Evolutionary conservation across 2,888 invertebrate species (phyloP).

Genomic region (Micoletzkya japonica): DNA sequence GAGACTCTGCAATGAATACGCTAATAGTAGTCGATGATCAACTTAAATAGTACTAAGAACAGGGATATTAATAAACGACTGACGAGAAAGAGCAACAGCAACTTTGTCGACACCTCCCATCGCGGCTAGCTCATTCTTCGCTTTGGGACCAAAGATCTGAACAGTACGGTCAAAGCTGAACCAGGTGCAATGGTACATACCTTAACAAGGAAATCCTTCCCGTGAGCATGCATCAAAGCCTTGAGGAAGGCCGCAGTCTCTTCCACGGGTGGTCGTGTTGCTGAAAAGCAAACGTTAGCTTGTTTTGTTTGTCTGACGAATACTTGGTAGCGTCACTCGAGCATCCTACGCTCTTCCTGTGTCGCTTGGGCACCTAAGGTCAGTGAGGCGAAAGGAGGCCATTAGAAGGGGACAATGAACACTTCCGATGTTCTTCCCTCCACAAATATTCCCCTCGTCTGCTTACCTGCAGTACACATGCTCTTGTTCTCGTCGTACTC

Average conservation of each 20-base stretch:
- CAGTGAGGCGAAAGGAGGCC: background rate
- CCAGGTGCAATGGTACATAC: constrained; percentile 72
- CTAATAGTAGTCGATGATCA: too few relatives aligned
- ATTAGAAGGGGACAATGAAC: too few relatives aligned
- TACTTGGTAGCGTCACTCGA: too few relatives aligned
- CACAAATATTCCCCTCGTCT: constrained; percentile 19
- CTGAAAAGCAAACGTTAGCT: too few relatives aligned
- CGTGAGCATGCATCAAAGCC: constrained; percentile 88
- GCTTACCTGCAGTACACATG: constrained; percentile 86
- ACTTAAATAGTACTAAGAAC: background rate
- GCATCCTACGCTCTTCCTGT: too few relatives aligned
- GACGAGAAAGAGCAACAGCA: constrained; percentile 89
- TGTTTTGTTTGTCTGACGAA: too few relatives aligned
- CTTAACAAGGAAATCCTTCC: constrained; percentile 93
- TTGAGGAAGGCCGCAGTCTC: constrained; percentile 93
- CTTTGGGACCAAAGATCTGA: constrained; percentile 85
- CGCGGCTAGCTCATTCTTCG: constrained; percentile 84
- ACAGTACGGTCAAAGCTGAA: constrained; percentile 80
- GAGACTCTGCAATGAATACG: constrained; percentile 57
- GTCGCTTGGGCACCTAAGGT: background rate
- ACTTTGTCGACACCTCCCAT: constrained; percentile 92
- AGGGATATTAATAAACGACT: constrained; percentile 27
- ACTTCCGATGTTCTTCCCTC: too few relatives aligned
- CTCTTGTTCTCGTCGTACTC: constrained; percentile 93
- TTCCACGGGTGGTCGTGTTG: constrained; percentile 92